Evolutionary conservation across 2,797 vertebrate species (phyloP), one percentile per base, ranked within the genome.

Genomic region (Neoniphon sammara): DNA sequence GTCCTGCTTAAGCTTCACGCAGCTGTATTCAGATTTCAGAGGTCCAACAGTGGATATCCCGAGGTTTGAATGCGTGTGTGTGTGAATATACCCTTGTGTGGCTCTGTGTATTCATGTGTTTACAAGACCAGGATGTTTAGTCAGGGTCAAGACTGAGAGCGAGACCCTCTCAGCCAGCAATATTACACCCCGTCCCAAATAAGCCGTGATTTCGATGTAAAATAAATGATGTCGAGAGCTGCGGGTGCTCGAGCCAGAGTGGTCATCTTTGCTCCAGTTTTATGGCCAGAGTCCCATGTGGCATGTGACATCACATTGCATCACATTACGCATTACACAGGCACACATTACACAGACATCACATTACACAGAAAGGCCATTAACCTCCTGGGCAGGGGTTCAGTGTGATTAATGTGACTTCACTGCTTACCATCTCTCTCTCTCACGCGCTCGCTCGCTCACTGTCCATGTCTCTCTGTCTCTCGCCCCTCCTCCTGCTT

Each of bases 321-420:
- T 31, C 30, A 31, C 30, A 6, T 31, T 31, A 31, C 30, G n/a
- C n/a, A n/a, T n/a, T n/a, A n/a, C n/a, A n/a, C n/a, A n/a, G n/a
- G n/a, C n/a, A n/a, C n/a, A 31, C 30, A 31, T 31, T 15, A 6
- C 52, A 42, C 18, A 59, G 47, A 70, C 57, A 31, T 75, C 80
- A 83, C 54, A 8, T 34, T 49, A 62, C 49, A 54, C 66, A 66
- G 61, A 76, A 17, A 39, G 25, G 63, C 82, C 83, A 83, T 87
- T 85, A 87, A 89, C 85, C 80, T 80, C 59, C 42, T 76, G 77
- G 80, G 53, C 74, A 7, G 17, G 44, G 68, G 63, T 82, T 80
- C 80, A 69, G n/a, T 66, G 82, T 84, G 87, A 89, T 86, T 87
- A 89, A 69, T 65, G 70, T 5, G 70, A 82, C 75, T 79, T 75